These are phyloP conservation scores for Cygnus olor DNA, from an alignment of 2,797 vertebrate species.

Conservation along the genomic window DNA sequence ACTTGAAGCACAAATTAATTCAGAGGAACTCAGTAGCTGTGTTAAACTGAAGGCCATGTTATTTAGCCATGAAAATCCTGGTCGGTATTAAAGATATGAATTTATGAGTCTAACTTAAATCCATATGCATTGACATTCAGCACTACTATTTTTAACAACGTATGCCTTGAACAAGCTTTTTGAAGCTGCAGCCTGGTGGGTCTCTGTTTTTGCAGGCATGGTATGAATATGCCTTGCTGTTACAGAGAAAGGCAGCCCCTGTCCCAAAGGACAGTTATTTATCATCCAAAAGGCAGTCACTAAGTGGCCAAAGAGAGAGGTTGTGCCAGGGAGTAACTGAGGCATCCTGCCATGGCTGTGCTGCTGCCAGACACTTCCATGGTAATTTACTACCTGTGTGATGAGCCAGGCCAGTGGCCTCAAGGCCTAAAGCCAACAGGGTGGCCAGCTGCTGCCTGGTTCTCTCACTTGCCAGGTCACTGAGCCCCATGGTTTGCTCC, in stretches of 20 bases:
- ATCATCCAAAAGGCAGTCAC: background rate
- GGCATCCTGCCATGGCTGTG: too few species aligned
- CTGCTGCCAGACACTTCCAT: background rate
- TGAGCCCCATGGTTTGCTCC: too few species aligned
- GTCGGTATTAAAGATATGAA: background rate
- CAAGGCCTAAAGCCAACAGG: rapidly evolving
- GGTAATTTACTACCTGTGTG: too few species aligned
- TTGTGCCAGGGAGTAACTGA: rapidly evolving
- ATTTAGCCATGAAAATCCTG: background rate
- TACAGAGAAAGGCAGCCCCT: background rate
- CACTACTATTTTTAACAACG: rapidly evolving
- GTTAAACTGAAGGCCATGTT: background rate
- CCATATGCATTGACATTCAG: background rate
- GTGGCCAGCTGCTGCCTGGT: background rate
- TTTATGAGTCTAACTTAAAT: background rate
- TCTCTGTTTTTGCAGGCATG: background rate
- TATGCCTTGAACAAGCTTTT: background rate
- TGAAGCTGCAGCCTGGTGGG: background rate
- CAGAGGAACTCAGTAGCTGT: background rate
- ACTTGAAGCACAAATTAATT: conserved; percentile 23
- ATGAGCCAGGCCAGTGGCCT: background rate
- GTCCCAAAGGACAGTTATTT: background rate
- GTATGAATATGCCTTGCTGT: rapidly evolving
- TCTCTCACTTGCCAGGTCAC: background rate
- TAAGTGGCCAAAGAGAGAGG: background rate